Evolutionary conservation across 2,888 invertebrate genomes (phyloP).

Genomic region (Xanthia icteritia): DNA sequence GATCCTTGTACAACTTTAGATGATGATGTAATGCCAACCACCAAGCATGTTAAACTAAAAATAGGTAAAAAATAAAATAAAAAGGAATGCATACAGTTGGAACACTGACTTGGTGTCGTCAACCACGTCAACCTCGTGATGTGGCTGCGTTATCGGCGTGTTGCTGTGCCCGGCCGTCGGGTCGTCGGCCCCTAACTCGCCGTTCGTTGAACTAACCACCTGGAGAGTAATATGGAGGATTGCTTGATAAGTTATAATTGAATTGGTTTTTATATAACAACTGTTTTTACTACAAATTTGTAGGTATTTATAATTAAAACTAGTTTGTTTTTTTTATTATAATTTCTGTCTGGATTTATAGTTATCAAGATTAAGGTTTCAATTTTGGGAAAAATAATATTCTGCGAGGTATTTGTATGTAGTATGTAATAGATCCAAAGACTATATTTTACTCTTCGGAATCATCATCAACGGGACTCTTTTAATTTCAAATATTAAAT

Average conservation of each 20-base stretch:
- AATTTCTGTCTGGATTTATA: neutral
- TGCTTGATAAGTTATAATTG: constrained; percentile 6
- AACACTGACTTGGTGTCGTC: constrained; percentile 99
- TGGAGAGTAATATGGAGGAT: constrained; percentile 78
- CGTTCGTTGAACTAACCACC: constrained; percentile 99
- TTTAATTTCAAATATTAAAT: neutral
- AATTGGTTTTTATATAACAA: neutral
- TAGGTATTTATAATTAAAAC: neutral
- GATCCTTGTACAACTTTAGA: neutral
- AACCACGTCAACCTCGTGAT: constrained; percentile 98
- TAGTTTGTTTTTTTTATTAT: too few species aligned
- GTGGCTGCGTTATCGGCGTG: constrained; percentile 98
- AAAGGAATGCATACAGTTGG: constrained; percentile 85
- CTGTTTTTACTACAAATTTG: neutral
- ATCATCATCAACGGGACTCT: neutral
- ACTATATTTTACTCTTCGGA: neutral
- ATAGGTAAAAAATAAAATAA: constrained; percentile 75
- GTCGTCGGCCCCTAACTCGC: constrained; percentile 98
- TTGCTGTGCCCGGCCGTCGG: constrained; percentile 99
- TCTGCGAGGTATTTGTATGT: neutral
- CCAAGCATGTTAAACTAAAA: constrained; percentile 65
- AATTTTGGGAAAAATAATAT: neutral
- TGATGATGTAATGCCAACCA: constrained; percentile 27
- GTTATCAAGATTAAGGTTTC: neutral
- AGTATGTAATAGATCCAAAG: neutral